Base-by-base conservation (phyloP, 2,797 vertebrate species). In the Sorex maritimensis region DNA sequence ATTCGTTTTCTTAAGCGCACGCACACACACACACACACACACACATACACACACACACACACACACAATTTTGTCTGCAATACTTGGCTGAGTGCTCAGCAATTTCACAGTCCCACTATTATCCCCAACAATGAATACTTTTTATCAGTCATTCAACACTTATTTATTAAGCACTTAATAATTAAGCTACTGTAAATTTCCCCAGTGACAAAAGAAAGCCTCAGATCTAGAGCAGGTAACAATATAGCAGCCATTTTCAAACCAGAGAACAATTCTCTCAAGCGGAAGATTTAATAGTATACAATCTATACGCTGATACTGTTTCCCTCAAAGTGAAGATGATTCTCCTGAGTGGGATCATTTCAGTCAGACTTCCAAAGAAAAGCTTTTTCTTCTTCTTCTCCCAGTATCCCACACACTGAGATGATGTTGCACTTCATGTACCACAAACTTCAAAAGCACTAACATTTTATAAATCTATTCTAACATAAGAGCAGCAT, bases 101-200 rank as follows among this genome's bases (percentile, higher is more conserved):
- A 91, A 83, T 69, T 71, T 77, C 52, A 73, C 69, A 91, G 63
- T 72, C 69, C 71, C 65, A 92, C 58, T 75, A 90, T 63, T 58
- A 88, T 44, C 34, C 81, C 58, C 65, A 74, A 93, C 6, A 44
- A 44, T 73, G 44, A 93, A 88, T 24, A 84, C 67, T 85, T 93
- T 94, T 79, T 83, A 92, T 30, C 44, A 94, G 63, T 84, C 90
- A 94, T 65, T 95, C 92, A 94, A 94, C 71, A 88, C 30, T 44
- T 83, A 96, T 82, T 93, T 93, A 78, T 58, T 90, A 91, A 97
- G 85, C 69, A 95, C 13, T 81, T 88, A 96, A 92, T 68, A 89
- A 94, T 65, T 74, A 95, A 90, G 17, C 71, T 79, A 49, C 63
- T 92, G 3, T 46, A 24, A 92, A 69, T 81, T 91, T 88, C 46